Conservation (phyloP, 1,140 invertebrate genomes). For the Papilio dardanus region DNA sequence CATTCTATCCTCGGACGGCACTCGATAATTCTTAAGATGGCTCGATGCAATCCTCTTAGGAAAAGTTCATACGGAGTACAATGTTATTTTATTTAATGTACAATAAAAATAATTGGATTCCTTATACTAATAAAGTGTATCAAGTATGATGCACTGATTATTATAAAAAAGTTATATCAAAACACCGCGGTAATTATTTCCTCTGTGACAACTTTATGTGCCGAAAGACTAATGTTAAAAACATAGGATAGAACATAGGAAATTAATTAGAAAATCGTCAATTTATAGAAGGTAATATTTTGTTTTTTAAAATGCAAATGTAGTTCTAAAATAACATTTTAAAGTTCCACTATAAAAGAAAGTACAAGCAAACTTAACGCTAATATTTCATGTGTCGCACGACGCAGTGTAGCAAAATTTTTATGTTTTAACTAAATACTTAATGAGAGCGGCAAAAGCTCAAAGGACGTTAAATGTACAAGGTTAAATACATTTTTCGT, state of each 20-base stretch:
- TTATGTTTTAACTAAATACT: not conserved
- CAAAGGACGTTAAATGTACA: constrained; percentile 14
- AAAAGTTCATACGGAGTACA: too few relatives aligned
- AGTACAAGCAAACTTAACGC: not conserved
- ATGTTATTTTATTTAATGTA: too few relatives aligned
- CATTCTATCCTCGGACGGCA: not conserved
- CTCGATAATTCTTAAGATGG: not conserved
- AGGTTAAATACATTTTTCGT: constrained; percentile 14
- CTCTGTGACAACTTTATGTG: too few relatives aligned
- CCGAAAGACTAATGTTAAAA: too few relatives aligned
- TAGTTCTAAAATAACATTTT: not conserved
- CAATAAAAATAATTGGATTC: too few relatives aligned
- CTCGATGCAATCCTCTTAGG: not conserved
- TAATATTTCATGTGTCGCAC: not conserved
- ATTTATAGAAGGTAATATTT: too few relatives aligned
- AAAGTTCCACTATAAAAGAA: not conserved
- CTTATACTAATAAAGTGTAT: too few relatives aligned
- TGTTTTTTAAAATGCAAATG: not conserved
- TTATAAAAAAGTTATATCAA: too few relatives aligned
- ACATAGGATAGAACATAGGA: too few relatives aligned
- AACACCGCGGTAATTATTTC: too few relatives aligned
- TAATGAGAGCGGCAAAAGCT: not conserved
- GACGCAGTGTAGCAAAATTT: not conserved
- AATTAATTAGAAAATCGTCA: not conserved
- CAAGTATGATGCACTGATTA: too few relatives aligned